These are phyloP conservation scores for Picus viridis DNA, from an alignment of 2,797 vertebrate species.

Conservation along the genomic window DNA sequence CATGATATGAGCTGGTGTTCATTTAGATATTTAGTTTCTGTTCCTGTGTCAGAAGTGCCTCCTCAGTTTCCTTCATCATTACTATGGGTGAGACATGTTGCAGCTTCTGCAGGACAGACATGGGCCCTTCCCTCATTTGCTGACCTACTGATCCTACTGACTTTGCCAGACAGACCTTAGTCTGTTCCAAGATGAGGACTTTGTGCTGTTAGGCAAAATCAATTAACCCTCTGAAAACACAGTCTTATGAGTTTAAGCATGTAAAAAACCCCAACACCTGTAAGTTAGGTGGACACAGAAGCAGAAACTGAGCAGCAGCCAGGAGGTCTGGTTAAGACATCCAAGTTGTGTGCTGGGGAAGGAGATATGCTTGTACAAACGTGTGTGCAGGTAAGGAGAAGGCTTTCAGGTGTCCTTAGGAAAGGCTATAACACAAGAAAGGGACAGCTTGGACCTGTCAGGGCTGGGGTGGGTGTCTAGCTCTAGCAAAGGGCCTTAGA, in stretches of 20 bases:
- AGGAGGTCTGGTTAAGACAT: neutral
- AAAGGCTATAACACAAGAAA: neutral
- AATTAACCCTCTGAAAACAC: neutral
- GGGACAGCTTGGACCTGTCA: accelerated
- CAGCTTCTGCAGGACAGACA: accelerated
- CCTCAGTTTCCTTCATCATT: neutral
- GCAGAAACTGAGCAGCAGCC: neutral
- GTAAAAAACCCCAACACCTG: neutral
- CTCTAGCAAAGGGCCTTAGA: accelerated
- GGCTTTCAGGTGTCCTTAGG: neutral
- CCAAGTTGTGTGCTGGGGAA: neutral
- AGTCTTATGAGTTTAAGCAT: neutral
- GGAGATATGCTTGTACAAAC: accelerated
- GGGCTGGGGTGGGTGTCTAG: too few relatives aligned
- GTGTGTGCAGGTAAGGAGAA: neutral
- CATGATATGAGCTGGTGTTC: neutral
- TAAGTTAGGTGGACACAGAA: neutral
- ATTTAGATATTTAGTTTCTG: neutral
- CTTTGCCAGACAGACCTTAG: neutral
- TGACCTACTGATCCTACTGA: neutral
- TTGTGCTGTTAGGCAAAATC: neutral
- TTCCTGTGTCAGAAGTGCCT: neutral
- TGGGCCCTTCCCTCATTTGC: neutral
- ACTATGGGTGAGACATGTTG: neutral
- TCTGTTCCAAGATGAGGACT: neutral